Percentiles rank a stretch among this genome's conserved stretches.
Evolutionary conservation across 1,140 invertebrate genomes (phyloP).

Genomic region (Drosophila mayri): DNA sequence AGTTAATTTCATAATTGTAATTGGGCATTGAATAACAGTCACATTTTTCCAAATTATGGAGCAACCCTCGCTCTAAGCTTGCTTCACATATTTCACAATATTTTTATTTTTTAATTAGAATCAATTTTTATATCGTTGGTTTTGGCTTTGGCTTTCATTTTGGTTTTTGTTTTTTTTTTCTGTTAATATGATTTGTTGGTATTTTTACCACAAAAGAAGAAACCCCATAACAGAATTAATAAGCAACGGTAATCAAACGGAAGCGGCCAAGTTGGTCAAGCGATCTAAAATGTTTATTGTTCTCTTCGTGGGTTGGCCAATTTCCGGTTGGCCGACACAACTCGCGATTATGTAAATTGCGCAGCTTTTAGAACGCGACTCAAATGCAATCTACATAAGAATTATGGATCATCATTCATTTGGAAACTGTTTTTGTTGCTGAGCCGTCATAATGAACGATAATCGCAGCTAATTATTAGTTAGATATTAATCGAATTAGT

Average conservation of each 20-base stretch:
- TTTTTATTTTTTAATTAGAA: conserved; percentile 67
- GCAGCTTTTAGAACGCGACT: conserved; percentile 27
- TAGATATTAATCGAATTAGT: conserved; percentile 26
- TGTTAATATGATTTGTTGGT: conserved; percentile 66
- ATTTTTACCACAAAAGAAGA: conserved; percentile 21
- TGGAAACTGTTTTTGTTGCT: conserved; percentile 13
- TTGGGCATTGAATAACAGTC: conserved; percentile 2
- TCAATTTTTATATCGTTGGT: conserved; percentile 17
- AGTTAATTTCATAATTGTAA: conserved; percentile 13
- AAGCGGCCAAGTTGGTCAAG: conserved; percentile 54
- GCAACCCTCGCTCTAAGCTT: conserved; percentile 29
- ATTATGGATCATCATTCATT: conserved; percentile 43
- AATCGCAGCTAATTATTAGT: conserved; percentile 27
- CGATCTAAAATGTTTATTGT: conserved; percentile 33
- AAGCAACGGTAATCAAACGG: conserved; percentile 71
- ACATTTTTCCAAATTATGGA: conserved; percentile 3
- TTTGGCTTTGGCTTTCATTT: conserved; percentile 33
- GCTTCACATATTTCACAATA: conserved; percentile 43
- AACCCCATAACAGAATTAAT: conserved; percentile 21
- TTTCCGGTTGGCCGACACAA: conserved; percentile 64
- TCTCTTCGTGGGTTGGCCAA: conserved; percentile 55
- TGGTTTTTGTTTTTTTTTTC: conserved; percentile 8
- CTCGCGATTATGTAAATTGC: conserved; percentile 49
- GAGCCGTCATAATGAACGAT: conserved; percentile 34
- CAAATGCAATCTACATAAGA: conserved; percentile 46